Conservation (phyloP, 1,140 invertebrate species). For the Dinoponera quadriceps region DNA sequence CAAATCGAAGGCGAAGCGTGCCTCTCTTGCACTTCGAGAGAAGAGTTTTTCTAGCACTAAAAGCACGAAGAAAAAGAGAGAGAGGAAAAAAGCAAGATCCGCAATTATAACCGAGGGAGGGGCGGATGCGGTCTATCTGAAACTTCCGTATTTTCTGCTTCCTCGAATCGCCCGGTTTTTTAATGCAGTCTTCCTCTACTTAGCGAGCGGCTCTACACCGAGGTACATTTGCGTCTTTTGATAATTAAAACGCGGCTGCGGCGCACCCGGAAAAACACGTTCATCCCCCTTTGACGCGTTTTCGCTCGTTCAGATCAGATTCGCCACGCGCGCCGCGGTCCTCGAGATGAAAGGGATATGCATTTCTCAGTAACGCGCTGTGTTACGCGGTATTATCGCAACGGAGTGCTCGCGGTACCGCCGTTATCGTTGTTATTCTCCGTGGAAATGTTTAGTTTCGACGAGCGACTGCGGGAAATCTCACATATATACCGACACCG, state of each 20-base stretch:
- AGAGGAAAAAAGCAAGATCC: background rate
- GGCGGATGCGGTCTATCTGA: conserved; percentile 8
- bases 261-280: background rate
- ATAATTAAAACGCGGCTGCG: conserved; percentile 22
- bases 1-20: conserved; percentile 7
- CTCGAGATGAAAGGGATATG: background rate
- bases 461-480: background rate
- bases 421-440: background rate
- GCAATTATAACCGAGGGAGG: conserved; percentile 13
- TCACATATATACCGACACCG: background rate
- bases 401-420: background rate
- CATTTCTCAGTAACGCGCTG: background rate
- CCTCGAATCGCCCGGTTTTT: conserved; percentile 22
- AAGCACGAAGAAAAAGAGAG: too few relatives aligned
- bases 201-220: conserved; percentile 14
- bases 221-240: background rate
- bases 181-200: background rate
- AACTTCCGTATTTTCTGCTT: conserved; percentile 37
- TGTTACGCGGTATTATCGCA: background rate
- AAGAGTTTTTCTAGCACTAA: background rate
- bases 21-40: background rate
- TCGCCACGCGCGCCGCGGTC: background rate
- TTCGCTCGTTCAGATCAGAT: background rate
- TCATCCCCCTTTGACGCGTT: conserved; percentile 5
- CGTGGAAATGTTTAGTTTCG: background rate